Evolutionary conservation across 2,797 vertebrate genomes (phyloP).

Genomic region (Paratrypauchen microcephalus): DNA sequence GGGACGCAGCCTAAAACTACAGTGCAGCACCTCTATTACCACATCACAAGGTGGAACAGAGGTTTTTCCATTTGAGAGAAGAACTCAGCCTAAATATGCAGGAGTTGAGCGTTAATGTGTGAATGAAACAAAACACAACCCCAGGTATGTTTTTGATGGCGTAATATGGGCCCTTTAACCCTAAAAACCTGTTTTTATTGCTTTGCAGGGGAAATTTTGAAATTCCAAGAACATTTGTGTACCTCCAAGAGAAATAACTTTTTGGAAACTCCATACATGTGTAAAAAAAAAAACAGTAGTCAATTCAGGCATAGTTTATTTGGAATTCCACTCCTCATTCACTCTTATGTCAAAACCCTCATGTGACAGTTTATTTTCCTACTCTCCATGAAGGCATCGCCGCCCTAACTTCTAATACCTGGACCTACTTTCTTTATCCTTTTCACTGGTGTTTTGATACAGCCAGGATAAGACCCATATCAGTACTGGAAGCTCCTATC

Average conservation of each 20-base stretch:
- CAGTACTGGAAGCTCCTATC: slow-evolving; percentile 13
- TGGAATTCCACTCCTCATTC: neutral
- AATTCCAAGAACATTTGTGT: neutral
- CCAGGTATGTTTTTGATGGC: too few relatives aligned
- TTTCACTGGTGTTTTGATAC: slow-evolving; percentile 35
- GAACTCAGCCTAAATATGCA: too few relatives aligned
- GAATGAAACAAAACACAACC: too few relatives aligned
- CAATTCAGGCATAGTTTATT: neutral
- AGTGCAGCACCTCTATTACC: too few relatives aligned
- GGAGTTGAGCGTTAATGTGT: too few relatives aligned
- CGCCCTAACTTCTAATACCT: slow-evolving; percentile 1
- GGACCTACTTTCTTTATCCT: neutral
- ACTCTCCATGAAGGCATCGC: neutral
- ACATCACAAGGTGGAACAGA: too few relatives aligned
- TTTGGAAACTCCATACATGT: neutral
- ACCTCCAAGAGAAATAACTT: neutral
- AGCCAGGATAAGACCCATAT: slow-evolving; percentile 42
- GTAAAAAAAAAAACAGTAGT: neutral
- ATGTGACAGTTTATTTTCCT: slow-evolving; percentile 1
- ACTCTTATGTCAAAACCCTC: neutral
- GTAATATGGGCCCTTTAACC: too few relatives aligned
- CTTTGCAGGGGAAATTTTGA: neutral
- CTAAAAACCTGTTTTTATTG: neutral
- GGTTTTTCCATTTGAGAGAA: too few relatives aligned
- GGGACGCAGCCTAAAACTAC: too few relatives aligned